Percentiles rank a stretch among this genome's conserved stretches.
These are phyloP conservation scores for Eurytoma californica DNA, from an alignment of 2,888 invertebrate genomes.

Conservation along the genomic window DNA sequence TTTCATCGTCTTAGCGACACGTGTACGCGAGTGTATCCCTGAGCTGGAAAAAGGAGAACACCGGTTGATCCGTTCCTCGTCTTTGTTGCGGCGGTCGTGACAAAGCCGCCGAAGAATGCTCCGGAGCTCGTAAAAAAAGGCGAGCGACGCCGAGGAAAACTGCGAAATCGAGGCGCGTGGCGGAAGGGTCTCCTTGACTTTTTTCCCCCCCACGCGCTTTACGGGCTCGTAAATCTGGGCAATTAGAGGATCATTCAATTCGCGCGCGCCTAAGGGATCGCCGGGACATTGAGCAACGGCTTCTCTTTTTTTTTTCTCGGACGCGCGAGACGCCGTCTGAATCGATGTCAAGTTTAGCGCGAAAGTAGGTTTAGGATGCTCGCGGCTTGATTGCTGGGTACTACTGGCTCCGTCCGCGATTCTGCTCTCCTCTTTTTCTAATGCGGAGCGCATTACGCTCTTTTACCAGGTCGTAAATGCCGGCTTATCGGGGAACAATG, in stretches of 20 bases:
- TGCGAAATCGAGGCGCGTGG: slow-evolving; percentile 1
- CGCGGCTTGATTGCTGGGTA: background rate
- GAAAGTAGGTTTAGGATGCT: slow-evolving; percentile 25
- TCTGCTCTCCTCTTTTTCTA: background rate
- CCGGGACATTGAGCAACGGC: slow-evolving; percentile 40
- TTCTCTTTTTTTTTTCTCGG: slow-evolving; percentile 18
- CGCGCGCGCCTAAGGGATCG: slow-evolving; percentile 43
- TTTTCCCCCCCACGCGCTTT: slow-evolving; percentile 47
- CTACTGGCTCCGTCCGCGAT: too few relatives aligned
- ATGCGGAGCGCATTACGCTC: too few relatives aligned
- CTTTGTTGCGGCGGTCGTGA: slow-evolving; percentile 41
- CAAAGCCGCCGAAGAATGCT: slow-evolving; percentile 36
- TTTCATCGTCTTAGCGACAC: background rate
- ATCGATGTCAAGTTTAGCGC: slow-evolving; percentile 49
- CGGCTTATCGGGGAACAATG: slow-evolving; percentile 8
- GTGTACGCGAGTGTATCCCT: slow-evolving; percentile 4
- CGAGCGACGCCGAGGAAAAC: background rate
- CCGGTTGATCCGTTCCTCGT: background rate
- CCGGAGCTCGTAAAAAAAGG: slow-evolving; percentile 19
- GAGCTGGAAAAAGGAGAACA: slow-evolving; percentile 17
- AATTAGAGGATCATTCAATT: slow-evolving; percentile 63
- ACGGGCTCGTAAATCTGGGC: slow-evolving; percentile 66
- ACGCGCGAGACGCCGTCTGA: background rate
- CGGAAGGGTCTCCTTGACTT: slow-evolving; percentile 58
- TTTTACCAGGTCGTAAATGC: background rate